Conservation (phyloP, 2,888 invertebrate genomes). For the Sympetrum striolatum region DNA sequence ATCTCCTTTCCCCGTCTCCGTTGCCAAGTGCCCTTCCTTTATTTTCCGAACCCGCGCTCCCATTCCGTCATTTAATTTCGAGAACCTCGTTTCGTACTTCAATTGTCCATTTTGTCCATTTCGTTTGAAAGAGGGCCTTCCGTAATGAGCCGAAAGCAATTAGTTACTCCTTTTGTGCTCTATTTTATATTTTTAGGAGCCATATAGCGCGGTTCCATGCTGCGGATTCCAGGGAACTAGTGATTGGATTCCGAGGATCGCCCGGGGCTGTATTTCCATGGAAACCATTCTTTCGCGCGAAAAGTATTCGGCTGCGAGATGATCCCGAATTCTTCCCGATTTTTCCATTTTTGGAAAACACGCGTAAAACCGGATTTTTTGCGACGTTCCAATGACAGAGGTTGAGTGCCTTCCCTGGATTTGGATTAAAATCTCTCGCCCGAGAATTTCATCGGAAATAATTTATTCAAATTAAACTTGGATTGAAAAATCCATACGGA, state of each 20-base stretch:
- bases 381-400: too few species aligned
- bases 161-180: background rate
- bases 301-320: background rate
- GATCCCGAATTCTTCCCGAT: background rate
- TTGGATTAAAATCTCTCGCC: too few species aligned
- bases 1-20: background rate
- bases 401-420: too few species aligned
- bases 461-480: too few species aligned
- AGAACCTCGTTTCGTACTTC: background rate
- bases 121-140: background rate
- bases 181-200: background rate
- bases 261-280: background rate
- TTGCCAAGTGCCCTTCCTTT: background rate
- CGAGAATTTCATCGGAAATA: too few species aligned
- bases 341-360: background rate
- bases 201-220: background rate
- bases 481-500: too few species aligned
- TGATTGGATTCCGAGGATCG: background rate
- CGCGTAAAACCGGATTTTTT: too few species aligned
- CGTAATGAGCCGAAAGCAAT: background rate
- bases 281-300: background rate
- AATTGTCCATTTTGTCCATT: background rate
- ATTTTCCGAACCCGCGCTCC: background rate
- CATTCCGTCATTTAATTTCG: background rate
- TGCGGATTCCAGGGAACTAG: background rate